phyloP scores from a whole-genome alignment of 1,140 invertebrate species.

The Heliconius hermathena region DNA sequence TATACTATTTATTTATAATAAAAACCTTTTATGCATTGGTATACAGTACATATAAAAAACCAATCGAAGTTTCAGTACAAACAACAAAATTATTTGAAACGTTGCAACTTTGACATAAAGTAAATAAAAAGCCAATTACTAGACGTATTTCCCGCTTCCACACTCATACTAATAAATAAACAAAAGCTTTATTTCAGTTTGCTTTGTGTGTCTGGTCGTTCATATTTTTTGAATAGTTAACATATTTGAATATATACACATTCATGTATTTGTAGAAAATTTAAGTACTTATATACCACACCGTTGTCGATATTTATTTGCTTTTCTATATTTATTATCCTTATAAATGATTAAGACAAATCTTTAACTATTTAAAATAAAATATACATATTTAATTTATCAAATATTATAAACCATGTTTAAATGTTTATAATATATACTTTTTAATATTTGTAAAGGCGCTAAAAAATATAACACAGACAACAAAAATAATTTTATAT shows the following conservation, averaged over 20 bases:
- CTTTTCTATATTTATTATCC: too few species aligned
- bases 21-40: too few species aligned
- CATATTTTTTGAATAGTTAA: neutral
- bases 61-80: conserved; percentile 17
- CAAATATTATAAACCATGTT: too few species aligned
- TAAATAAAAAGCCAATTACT: conserved; percentile 20
- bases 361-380: too few species aligned
- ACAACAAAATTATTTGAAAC: neutral
- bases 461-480: too few species aligned
- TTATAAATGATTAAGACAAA: too few species aligned
- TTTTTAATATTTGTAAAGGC: too few species aligned
- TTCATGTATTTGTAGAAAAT: neutral
- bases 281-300: neutral
- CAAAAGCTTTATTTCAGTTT: conserved; percentile 10
- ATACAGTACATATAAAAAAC: neutral
- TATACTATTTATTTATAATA: too few species aligned
- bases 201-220: neutral
- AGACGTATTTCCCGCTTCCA: neutral
- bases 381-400: too few species aligned
- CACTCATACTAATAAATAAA: conserved; percentile 10
- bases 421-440: too few species aligned
- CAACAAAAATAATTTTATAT: too few species aligned
- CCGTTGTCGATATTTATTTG: too few species aligned
- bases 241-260: neutral
- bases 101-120: neutral